Conservation (phyloP, 1,140 invertebrate genomes). For the Polypedilum pembai region DNA sequence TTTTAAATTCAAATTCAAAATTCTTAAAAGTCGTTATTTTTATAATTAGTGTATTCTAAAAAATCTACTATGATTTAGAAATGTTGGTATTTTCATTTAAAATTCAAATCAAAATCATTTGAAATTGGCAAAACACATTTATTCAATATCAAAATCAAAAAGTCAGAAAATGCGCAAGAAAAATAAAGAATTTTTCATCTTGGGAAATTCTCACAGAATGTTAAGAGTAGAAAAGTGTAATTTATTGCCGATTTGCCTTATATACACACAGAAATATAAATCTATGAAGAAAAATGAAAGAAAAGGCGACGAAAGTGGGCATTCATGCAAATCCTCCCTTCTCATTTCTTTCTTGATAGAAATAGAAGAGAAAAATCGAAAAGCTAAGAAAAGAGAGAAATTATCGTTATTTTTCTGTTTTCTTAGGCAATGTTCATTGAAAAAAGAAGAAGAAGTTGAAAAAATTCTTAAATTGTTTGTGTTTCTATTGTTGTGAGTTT, state of each 20-base stretch:
- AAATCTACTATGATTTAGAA: too few species aligned
- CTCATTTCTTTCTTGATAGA: background rate
- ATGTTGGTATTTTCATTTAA: too few species aligned
- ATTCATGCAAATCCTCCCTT: conserved; percentile 11
- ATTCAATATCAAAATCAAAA: too few species aligned
- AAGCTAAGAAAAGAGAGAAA: background rate
- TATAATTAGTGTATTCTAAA: too few species aligned
- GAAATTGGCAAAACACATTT: too few species aligned
- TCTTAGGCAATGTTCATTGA: background rate
- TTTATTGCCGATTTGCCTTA: conserved; percentile 11
- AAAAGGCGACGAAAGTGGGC: conserved; percentile 15
- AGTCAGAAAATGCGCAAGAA: too few species aligned
- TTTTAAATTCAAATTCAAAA: too few species aligned
- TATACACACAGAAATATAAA: background rate
- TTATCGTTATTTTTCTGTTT: background rate
- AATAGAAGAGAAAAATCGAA: background rate
- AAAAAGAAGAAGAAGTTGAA: background rate
- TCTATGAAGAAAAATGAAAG: conserved; percentile 1
- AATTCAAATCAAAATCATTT: too few species aligned
- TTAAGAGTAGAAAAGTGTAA: background rate
- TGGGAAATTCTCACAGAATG: background rate
- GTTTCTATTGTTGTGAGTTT: background rate
- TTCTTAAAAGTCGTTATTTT: too few species aligned
- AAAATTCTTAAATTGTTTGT: background rate
- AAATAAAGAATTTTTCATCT: too few species aligned